phyloP scores from a whole-genome alignment of 2,888 invertebrate genomes.

The Eristalis arbustorum region DNA sequence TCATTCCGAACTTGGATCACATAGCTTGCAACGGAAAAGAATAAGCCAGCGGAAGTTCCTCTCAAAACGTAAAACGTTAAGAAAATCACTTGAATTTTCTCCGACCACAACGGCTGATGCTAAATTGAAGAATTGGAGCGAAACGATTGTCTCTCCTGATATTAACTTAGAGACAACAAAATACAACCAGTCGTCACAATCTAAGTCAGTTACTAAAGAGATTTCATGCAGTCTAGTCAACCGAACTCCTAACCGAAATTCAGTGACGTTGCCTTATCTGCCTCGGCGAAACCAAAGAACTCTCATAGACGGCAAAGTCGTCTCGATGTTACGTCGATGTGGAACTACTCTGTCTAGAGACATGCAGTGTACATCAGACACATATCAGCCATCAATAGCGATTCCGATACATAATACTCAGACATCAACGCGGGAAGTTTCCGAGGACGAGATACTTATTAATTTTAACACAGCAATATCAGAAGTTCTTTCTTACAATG shows the following conservation, averaged over 20 bases:
- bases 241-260: not conserved
- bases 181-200: conserved; percentile 32
- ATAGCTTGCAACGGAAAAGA: conserved; percentile 50
- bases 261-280: conserved; percentile 34
- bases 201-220: not conserved
- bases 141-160: conserved; percentile 72
- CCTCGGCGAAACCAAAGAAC: conserved; percentile 71
- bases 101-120: conserved; percentile 46
- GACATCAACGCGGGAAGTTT: conserved; percentile 75
- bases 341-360: conserved; percentile 78
- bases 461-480: conserved; percentile 78
- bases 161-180: conserved; percentile 72
- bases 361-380: conserved; percentile 6
- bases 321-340: conserved; percentile 78
- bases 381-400: conserved; percentile 74
- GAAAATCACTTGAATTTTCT: conserved; percentile 51
- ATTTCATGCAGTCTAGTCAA: not conserved
- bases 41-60: conserved; percentile 70
- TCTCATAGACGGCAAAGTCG: conserved; percentile 78
- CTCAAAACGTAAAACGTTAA: conserved; percentile 73
- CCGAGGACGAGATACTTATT: conserved; percentile 78
- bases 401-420: conserved; percentile 75
- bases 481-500: conserved; percentile 77
- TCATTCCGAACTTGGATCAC: conserved; percentile 63
- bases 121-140: conserved; percentile 74